Evolutionary conservation across 1,140 invertebrate species (phyloP), one percentile per base, ranked within the genome.

Genomic region (Drepana arcuata): DNA sequence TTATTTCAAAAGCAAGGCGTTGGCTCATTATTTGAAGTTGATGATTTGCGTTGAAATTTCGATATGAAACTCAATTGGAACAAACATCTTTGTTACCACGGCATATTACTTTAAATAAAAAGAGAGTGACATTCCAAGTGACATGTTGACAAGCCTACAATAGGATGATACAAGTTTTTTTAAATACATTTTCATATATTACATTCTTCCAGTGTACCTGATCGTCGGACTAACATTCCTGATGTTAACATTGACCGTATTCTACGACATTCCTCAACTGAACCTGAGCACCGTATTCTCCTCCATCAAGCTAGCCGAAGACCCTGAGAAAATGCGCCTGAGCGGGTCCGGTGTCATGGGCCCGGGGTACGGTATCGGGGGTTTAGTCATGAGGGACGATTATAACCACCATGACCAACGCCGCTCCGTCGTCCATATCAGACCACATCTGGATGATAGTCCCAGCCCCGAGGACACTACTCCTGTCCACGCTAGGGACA

Each of bases 191-290:
- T n/a, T n/a, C n/a, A n/a, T n/a, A n/a, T n/a, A 9, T 21, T 21
- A 40, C 62, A 49, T 42, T 46, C 53, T 84, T 86, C 30, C 84
- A 93, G 92, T 86, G 46, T 95, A 94, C 72, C 81, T 95, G 6
- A 75, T 95, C 35, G 49, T 92, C 36, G 93, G 93, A 1, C 84
- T 95, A 16, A 90, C 91, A n/a, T 91, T 92, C 74, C 90, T 94
- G 85, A 93, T 95, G 90, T 78, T 94, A 32, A 87, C 91, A 1
- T 74, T 95, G 46, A 92, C 92, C 0, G 89, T 94, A 1, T 91
- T 94, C 71, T 94, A 94, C 71, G 93, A 95, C 62, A 94, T 95
- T 43, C 93, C 93, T 6, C 92, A 95, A 83, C 83, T 95, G 46
- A 95, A 95, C 69, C 78, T 95, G 15, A 92, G 92, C 29, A 85